Conservation (phyloP, 2,113 vertebrate species). For the Dromiciops gliroides region DNA sequence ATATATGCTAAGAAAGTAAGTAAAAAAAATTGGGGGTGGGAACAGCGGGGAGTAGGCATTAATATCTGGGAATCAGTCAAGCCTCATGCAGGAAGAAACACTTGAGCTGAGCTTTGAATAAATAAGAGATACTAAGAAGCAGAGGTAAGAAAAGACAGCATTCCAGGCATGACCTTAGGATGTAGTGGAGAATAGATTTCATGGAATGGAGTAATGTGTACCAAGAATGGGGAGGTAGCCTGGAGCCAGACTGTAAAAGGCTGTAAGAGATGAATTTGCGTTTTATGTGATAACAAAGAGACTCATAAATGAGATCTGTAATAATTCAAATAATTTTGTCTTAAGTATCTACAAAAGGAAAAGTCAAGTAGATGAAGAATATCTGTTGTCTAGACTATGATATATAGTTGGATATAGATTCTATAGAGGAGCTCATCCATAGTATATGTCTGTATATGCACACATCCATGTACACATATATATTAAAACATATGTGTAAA, state of each 20-base stretch:
- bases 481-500: background rate
- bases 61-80: background rate
- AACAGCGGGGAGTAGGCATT: background rate
- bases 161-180: background rate
- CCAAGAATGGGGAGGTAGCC: background rate
- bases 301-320: background rate
- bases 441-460: too few species aligned
- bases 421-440: too few species aligned
- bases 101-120: background rate
- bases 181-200: too few species aligned
- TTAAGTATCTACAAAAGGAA: background rate
- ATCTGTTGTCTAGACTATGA: background rate
- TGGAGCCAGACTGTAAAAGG: background rate
- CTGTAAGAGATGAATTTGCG: background rate
- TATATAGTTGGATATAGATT: background rate
- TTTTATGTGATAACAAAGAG: background rate
- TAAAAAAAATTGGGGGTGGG: background rate
- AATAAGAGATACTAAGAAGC: background rate
- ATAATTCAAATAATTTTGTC: background rate
- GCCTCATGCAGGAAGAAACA: background rate
- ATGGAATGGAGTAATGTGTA: too few species aligned
- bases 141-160: background rate
- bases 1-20: background rate
- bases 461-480: too few species aligned
- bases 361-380: background rate